Base-by-base conservation (phyloP, 2,888 invertebrate genomes). In the Habrosyne pyritoides region DNA sequence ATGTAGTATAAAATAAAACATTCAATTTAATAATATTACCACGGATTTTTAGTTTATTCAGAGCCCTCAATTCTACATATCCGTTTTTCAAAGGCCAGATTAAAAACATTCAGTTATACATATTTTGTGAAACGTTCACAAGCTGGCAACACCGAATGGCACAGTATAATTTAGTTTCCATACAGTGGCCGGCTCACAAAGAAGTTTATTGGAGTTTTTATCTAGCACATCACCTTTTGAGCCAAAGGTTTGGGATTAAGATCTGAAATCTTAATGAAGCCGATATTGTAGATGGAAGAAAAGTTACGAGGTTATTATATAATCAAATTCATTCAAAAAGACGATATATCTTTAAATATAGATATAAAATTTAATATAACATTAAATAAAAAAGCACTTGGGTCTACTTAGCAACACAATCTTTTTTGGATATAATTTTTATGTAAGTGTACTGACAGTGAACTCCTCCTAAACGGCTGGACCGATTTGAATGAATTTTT, bases 131-230 rank as follows among this genome's bases (percentile, higher is more conserved):
- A 42, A 18, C 14, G 28, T 36, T 22, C 33, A n/a, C 21, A 51
- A 56, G 47, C 51, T 69, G 63, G 76, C 67, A 66, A 73, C 73
- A 63, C 64, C 53, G 47, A 52, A 54, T 53, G 52, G 26, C 54
- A 50, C 60, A 60, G 53, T 69, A 73, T 75, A 75, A 80, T 78
- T 71, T 69, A 68, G 68, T 72, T 42, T 69, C 63, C 63, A 58
- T 61, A 66, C 66, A 57, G 59, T 52, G 59, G 64, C 65, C 66
- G 57, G 55, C 53, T 58, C 62, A 66, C 69, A 77, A 68, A 64
- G 64, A 67, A 57, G 72, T 67, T 79, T 74, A 81, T 78, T 81
- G 71, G 75, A 74, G 63, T 72, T 79, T 81, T 74, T 60, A 57
- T 61, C 30, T 53, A 56, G 57, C 30, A 36, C 53, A 57, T 61